phyloP scores from a whole-genome alignment of 1,140 invertebrate species.

The Zaprionus capensis region DNA sequence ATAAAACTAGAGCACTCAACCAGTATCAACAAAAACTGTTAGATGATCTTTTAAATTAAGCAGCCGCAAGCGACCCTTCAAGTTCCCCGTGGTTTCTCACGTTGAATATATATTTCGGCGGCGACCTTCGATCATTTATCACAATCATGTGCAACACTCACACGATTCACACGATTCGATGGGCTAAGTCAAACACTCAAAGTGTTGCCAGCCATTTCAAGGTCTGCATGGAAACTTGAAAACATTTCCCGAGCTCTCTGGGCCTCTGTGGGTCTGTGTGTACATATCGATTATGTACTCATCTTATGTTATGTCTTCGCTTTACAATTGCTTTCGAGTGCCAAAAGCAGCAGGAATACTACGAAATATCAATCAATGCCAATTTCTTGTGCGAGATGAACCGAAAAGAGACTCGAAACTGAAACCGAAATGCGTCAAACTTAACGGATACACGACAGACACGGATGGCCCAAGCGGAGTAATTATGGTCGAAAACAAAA shows the following conservation, averaged over 20 bases:
- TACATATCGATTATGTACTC: conserved; percentile 20
- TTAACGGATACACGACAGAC: conserved; percentile 40
- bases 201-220: conserved; percentile 25
- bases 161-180: conserved; percentile 28
- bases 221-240: conserved; percentile 34
- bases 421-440: conserved; percentile 1
- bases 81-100: conserved; percentile 12
- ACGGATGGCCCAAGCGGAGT: conserved; percentile 47
- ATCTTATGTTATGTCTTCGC: conserved; percentile 1
- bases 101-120: conserved; percentile 4
- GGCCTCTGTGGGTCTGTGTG: background rate
- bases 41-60: background rate
- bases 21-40: background rate
- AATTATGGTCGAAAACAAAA: conserved; percentile 82
- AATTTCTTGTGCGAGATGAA: conserved; percentile 71
- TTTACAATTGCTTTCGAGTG: conserved; percentile 46
- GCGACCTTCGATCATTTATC: conserved; percentile 24
- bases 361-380: conserved; percentile 77
- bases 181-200: conserved; percentile 39
- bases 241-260: conserved; percentile 20
- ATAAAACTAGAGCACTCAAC: background rate
- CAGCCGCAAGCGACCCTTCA: background rate
- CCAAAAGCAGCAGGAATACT: conserved; percentile 38
- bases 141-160: conserved; percentile 12
- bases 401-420: conserved; percentile 12